Conservation (phyloP, 2,888 invertebrate genomes). For the Bursaphelenchus okinawaensis region DNA sequence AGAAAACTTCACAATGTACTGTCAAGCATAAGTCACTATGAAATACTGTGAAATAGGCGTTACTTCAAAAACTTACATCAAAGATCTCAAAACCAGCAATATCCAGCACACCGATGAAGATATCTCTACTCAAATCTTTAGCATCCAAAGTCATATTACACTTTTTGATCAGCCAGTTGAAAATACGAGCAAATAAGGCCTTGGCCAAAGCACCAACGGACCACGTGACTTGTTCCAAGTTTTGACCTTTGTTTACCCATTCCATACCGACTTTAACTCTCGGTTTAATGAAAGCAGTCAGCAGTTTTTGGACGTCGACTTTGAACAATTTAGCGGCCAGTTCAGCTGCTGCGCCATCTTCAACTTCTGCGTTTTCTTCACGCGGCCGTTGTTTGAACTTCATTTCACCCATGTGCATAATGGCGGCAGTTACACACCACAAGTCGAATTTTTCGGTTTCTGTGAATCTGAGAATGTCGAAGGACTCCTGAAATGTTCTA, state of each 20-base stretch:
- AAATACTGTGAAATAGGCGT: background rate
- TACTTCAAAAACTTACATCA: slow-evolving; percentile 71
- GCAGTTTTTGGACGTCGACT: slow-evolving; percentile 46
- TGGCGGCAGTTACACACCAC: slow-evolving; percentile 90
- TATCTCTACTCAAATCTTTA: slow-evolving; percentile 88
- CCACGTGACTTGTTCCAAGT: slow-evolving; percentile 62
- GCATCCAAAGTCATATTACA: slow-evolving; percentile 97
- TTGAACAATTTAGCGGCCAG: slow-evolving; percentile 50
- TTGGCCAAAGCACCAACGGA: slow-evolving; percentile 62
- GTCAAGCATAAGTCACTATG: background rate
- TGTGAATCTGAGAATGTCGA: slow-evolving; percentile 96
- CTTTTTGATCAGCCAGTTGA: slow-evolving; percentile 85
- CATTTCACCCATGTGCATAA: slow-evolving; percentile 89
- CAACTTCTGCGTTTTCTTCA: slow-evolving; percentile 90
- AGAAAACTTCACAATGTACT: no score
- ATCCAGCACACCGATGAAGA: slow-evolving; percentile 86
- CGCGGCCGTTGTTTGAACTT: slow-evolving; percentile 99
- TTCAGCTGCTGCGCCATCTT: slow-evolving; percentile 49
- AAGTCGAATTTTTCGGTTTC: slow-evolving; percentile 91
- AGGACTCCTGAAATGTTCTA: slow-evolving; percentile 73
- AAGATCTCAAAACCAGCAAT: slow-evolving; percentile 99
- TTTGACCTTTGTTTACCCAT: slow-evolving; percentile 63
- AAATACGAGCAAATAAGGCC: slow-evolving; percentile 62
- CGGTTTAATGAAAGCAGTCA: slow-evolving; percentile 61
- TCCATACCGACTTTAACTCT: slow-evolving; percentile 62